Conservation (phyloP, 2,797 vertebrate genomes). For the Garrulus glandarius region DNA sequence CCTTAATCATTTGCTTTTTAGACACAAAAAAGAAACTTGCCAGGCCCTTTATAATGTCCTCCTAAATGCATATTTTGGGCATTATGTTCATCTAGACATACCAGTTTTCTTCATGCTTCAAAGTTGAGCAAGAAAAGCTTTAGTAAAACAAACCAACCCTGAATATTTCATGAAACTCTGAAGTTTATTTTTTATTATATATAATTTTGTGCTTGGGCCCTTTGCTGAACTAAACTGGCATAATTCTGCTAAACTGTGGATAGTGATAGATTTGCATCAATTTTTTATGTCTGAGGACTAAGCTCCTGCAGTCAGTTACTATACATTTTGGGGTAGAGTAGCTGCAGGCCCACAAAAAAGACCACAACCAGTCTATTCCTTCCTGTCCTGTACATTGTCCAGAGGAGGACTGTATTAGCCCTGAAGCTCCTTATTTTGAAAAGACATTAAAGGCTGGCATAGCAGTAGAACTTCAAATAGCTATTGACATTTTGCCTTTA, state of each 20-base stretch:
- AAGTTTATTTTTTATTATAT: neutral
- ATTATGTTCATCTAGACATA: neutral
- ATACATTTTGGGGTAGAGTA: neutral
- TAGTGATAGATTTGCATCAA: neutral
- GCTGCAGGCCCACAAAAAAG: neutral
- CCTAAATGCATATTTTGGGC: neutral
- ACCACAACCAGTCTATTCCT: neutral
- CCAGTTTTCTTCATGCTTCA: neutral
- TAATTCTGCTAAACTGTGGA: neutral
- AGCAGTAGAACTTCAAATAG: slow-evolving; percentile 14
- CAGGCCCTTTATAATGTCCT: neutral
- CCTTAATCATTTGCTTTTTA: neutral
- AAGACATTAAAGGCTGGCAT: neutral
- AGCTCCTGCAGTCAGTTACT: neutral
- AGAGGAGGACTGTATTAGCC: neutral
- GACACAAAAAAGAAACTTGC: neutral
- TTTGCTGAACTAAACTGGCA: neutral
- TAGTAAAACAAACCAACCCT: neutral
- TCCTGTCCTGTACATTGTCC: accelerated
- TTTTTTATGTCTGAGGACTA: neutral
- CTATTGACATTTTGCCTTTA: slow-evolving; percentile 22
- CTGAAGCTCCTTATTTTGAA: neutral
- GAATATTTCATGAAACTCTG: neutral
- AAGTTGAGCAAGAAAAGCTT: neutral
- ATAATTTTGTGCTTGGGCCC: neutral